These are phyloP conservation scores for Cuculus canorus DNA, from an alignment of 2,797 vertebrate species.

Conservation along the genomic window DNA sequence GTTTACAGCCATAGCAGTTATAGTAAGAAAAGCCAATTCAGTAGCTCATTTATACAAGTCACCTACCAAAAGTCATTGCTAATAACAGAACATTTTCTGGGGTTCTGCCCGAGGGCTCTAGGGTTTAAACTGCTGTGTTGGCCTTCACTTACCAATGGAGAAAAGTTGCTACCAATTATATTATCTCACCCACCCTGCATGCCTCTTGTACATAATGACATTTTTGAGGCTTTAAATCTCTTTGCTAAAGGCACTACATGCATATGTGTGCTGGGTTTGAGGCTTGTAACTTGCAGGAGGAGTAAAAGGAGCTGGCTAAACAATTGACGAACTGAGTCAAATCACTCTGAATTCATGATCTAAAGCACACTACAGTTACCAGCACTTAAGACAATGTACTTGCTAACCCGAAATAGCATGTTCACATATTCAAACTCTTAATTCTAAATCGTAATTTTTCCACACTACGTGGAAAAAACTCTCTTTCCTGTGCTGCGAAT, in stretches of 20 bases:
- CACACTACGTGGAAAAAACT: background rate
- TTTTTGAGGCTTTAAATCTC: slow-evolving; percentile 41
- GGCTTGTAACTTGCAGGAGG: background rate
- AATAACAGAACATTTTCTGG: slow-evolving; percentile 16
- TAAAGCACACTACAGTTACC: background rate
- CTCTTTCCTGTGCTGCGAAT: background rate
- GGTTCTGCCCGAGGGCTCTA: background rate
- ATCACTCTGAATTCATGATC: background rate
- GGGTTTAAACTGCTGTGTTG: slow-evolving; percentile 23
- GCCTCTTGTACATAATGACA: slow-evolving; percentile 41
- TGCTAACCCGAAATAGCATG: background rate
- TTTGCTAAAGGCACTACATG: slow-evolving; percentile 50
- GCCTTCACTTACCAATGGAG: slow-evolving; percentile 5
- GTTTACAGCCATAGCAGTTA: background rate
- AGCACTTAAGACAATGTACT: background rate
- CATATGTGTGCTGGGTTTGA: background rate
- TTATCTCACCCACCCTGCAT: slow-evolving; percentile 26
- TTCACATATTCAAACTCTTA: background rate
- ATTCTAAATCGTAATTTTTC: background rate
- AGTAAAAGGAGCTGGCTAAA: slow-evolving; percentile 7
- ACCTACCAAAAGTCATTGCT: background rate
- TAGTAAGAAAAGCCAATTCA: background rate
- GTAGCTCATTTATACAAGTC: background rate
- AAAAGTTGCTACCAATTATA: slow-evolving; percentile 56
- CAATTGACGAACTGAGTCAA: background rate